phyloP scores from a whole-genome alignment of 2,113 vertebrate species.

The Agelaius tricolor region DNA sequence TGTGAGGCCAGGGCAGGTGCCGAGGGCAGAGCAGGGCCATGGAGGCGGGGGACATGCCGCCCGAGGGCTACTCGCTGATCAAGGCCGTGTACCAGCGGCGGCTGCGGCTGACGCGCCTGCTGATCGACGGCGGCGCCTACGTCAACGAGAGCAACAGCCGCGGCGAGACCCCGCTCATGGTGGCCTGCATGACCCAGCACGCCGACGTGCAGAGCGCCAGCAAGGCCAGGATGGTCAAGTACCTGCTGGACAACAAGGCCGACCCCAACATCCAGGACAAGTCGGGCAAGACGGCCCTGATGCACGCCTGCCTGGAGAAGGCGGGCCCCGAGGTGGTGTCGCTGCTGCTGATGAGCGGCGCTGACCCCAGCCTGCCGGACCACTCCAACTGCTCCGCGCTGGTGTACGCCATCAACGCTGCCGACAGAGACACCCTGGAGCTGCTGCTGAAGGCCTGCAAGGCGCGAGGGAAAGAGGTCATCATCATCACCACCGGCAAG shows the following conservation, averaged over 20 bases:
- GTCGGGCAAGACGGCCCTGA: constrained; percentile 87
- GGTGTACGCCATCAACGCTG: constrained; percentile 86
- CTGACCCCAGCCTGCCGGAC: constrained; percentile 90
- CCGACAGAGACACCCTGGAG: constrained; percentile 82
- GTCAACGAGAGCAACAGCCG: constrained; percentile 92
- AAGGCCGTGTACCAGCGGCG: constrained; percentile 88
- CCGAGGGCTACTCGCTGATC: constrained; percentile 86
- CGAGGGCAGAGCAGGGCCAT: constrained; percentile 62
- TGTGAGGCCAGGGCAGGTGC: neutral
- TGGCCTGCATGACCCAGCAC: constrained; percentile 85
- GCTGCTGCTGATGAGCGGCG: constrained; percentile 81
- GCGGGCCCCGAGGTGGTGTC: constrained; percentile 84
- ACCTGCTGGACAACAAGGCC: constrained; percentile 88
- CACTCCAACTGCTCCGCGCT: constrained; percentile 83
- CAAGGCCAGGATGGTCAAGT: constrained; percentile 89
- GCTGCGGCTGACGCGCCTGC: constrained; percentile 86
- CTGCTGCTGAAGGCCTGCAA: constrained; percentile 87
- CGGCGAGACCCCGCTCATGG: constrained; percentile 91
- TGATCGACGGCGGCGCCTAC: constrained; percentile 90
- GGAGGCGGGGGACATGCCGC: constrained; percentile 75
- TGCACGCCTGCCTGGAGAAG: constrained; percentile 87
- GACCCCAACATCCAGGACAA: constrained; percentile 96
- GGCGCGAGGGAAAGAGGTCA: constrained; percentile 89
- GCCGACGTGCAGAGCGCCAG: constrained; percentile 84
- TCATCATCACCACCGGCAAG: constrained; percentile 88